Evolutionary conservation across 2,797 vertebrate species (phyloP), one percentile per base, ranked within the genome.

Genomic region (Fundulus diaphanus): DNA sequence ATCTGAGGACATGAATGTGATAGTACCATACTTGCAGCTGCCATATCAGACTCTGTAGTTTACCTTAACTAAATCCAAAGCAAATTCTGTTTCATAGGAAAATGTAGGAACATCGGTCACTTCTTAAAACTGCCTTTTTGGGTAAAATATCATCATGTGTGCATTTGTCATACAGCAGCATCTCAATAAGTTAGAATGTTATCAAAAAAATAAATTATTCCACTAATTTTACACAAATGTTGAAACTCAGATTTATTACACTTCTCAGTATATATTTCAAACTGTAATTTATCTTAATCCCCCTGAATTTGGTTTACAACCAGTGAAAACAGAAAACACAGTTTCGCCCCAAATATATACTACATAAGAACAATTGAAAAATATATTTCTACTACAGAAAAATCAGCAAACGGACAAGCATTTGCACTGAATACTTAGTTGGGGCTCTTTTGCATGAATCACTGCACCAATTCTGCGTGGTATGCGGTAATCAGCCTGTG

Each of bases 1-100:
- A 31, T 75, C 48, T 42, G 1, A 67, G 49, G 24, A 35, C 27
- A 27, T 40, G 22, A 71, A 76, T 66, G 22, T 66, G 56, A 65
- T 24, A 40, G 9, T 18, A 35, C 56, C 69, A 74, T 52, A 42
- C 44, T 67, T 70, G 72, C 29, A 71, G 33, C 27, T 77, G 59
- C 46, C 18, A 46, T 9, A 71, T 20, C 57, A 48, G 3, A 67
- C 13, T 67, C 8, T 27, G 22, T 16, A 20, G 70, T 22, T 70
- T 52, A 70, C 29, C 31, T 52, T 20, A 51, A 52, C 46, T 35
- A 52, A 0, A 59, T 15, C 56, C 18, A 57, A 31, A 18, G 29
- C 0, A 4, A 31, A 46, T 46, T 59, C 18, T 16, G 5, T 31
- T 33, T n/a, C 29, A 33, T 18, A 6, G 31, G 3, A 59, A 18